A percentile compares a stretch with the other conserved stretches of the same genome.
These are phyloP conservation scores for Andrena cerasifolii DNA, from an alignment of 1,140 invertebrate genomes.

Conservation along the genomic window DNA sequence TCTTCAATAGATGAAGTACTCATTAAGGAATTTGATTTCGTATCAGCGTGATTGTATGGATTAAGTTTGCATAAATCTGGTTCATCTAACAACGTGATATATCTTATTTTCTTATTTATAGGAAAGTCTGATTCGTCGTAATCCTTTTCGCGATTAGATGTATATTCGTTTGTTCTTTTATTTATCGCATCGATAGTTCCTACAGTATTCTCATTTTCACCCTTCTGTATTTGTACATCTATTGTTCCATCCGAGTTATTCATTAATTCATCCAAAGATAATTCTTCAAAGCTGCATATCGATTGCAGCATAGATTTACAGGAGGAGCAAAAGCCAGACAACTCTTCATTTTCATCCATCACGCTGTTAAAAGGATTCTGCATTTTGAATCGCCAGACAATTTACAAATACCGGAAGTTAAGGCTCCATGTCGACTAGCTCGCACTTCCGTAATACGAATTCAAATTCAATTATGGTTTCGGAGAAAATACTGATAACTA, in stretches of 20 bases:
- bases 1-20: neutral
- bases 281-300: neutral
- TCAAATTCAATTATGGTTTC: neutral
- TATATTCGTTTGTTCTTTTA: neutral
- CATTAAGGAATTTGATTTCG: too few relatives aligned
- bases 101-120: neutral
- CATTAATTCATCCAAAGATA: slow-evolving; percentile 3
- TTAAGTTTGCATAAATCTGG: neutral
- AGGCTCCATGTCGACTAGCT: neutral
- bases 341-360: slow-evolving; percentile 1
- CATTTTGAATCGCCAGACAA: slow-evolving; percentile 5
- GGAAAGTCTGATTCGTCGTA: neutral
- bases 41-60: too few relatives aligned
- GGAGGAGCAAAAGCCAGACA: slow-evolving; percentile 30
- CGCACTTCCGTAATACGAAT: neutral
- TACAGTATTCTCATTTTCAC: neutral
- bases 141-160: neutral
- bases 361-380: neutral
- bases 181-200: neutral
- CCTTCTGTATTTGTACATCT: neutral
- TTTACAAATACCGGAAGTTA: neutral
- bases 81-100: neutral
- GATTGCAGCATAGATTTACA: slow-evolving; percentile 32
- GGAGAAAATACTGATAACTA: too few relatives aligned
- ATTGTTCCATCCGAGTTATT: neutral